Evolutionary conservation across 1,140 invertebrate species (phyloP), one percentile per base, ranked within the genome.

Genomic region (Nilaparvata lugens): DNA sequence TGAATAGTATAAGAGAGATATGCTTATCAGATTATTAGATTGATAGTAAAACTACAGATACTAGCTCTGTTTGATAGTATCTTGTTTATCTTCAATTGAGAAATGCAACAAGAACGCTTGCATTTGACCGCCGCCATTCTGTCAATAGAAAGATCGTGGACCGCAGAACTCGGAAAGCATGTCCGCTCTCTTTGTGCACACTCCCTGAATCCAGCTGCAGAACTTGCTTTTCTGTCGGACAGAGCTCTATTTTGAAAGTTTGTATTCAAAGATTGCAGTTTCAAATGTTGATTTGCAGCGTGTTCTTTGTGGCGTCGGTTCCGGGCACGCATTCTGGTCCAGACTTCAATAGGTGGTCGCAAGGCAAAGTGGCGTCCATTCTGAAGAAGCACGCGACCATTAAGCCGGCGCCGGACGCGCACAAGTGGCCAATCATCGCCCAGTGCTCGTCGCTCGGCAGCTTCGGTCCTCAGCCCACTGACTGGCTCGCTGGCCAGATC

Each of bases 391-490:
- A 90, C 69, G 83, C 80, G 19, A 63, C 64, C n/a, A 66, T 84
- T 4, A 24, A n/a, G 25, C 81, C 82, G 56, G 69, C 78, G 21
- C 62, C 75, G 68, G 78, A 74, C 68, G 74, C 74, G 4, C 70
- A 80, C 0, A 67, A 76, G n/a, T 89, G 87, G 85, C 78, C 79
- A 18, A 71, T 90, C 5, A 72, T 95, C 25, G 86, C 86, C 14
- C 94, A 97, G 74, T 89, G 91, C 65, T 95, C 92, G 13, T 95
- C 92, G 65, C 89, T 97, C 60, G 94, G 95, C 5, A 87, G 84
- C 31, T 80, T 94, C 38, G 93, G 93, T 7, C 72, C 82, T 4
- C 81, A 74, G 61, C 78, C 82, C 28, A 78, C 82, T n/a, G 73
- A 78, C 13, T 93, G 89, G 89, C 67, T 93, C 9, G 72, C 75